These are phyloP conservation scores for Ageneiosus marmoratus DNA, from an alignment of 2,113 vertebrate species.

Conservation along the genomic window DNA sequence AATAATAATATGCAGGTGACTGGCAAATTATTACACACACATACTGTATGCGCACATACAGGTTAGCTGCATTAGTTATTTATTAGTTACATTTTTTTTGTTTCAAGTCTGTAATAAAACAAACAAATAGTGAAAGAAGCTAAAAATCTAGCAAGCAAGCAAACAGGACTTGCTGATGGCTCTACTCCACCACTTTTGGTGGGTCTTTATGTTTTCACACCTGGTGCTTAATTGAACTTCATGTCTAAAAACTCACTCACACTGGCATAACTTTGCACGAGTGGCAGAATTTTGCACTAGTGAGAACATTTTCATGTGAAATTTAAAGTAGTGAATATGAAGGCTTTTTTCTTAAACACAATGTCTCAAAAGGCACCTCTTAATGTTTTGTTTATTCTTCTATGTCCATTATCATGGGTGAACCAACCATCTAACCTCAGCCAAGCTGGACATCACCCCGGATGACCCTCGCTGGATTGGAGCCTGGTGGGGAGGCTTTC, in stretches of 20 bases:
- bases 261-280: no score
- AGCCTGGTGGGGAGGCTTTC: constrained; percentile 98
- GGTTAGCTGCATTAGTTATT: background rate
- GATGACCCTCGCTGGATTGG: constrained; percentile 98
- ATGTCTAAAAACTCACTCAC: background rate
- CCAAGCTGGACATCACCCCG: constrained; percentile 84
- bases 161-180: background rate
- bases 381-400: background rate
- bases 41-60: background rate
- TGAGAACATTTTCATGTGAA: background rate
- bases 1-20: no score
- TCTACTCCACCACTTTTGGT: background rate
- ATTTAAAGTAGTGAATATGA: background rate
- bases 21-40: background rate
- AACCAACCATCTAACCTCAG: constrained; percentile 63
- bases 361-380: background rate
- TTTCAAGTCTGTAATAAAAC: background rate
- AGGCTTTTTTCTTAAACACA: background rate
- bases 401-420: background rate
- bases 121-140: background rate
- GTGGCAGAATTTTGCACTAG: no score
- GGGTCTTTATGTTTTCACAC: background rate
- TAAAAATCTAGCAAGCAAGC: background rate
- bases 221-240: background rate
- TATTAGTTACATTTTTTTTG: background rate